Evolutionary conservation across 2,797 vertebrate genomes (phyloP).

Genomic region (Bucorvus abyssinicus): DNA sequence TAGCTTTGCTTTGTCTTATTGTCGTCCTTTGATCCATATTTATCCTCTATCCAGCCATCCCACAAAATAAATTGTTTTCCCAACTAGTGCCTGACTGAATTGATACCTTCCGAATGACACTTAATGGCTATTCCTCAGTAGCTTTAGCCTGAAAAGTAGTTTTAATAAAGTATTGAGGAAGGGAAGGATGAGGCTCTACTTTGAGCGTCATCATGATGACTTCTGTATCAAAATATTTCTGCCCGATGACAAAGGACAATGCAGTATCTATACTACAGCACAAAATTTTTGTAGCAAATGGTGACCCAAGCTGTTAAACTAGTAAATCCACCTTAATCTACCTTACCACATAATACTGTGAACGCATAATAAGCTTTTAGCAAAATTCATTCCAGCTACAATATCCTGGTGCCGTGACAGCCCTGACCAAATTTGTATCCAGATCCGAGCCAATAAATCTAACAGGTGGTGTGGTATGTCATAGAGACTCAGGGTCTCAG

Average conservation of each 20-base stretch:
- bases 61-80: background rate
- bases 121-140: background rate
- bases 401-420: background rate
- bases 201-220: background rate
- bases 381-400: background rate
- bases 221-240: background rate
- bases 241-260: background rate
- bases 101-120: background rate
- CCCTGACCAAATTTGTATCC: background rate
- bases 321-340: background rate
- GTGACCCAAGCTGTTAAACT: background rate
- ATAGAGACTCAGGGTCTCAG: background rate
- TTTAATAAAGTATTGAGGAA: background rate
- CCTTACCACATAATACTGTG: background rate
- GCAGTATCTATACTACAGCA: background rate
- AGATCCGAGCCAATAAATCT: background rate
- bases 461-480: background rate
- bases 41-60: background rate
- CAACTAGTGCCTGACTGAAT: background rate
- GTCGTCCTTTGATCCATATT: background rate
- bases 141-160: background rate
- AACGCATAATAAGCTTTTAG: background rate
- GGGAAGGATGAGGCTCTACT: background rate
- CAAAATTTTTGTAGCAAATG: background rate
- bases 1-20: background rate